Base-by-base conservation (phyloP, 2,888 invertebrate genomes). In the Sesamia inferens region DNA sequence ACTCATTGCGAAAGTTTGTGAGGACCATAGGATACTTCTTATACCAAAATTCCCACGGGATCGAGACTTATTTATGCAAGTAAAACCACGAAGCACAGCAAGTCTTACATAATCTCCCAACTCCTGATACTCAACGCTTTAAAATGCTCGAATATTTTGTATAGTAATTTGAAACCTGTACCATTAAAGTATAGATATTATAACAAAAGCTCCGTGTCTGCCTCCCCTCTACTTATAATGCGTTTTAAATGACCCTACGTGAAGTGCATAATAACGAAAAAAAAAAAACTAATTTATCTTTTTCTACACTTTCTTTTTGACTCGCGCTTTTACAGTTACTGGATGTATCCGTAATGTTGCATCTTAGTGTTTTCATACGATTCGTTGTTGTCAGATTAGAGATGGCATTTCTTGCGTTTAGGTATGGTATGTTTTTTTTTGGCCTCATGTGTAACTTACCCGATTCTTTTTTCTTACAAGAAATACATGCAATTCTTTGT, bases 171-270 rank as follows among this genome's bases (percentile, higher is more conserved):
- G 62, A 80, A 82, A 82, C 71, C 65, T 51, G 57, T 57, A 57
- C 79, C 61, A 82, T 81, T 85, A 81, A 74, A 78, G 74, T 78
- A 64, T 81, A 81, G 86, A 89, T 89, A 89, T 51, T 84, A 85
- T 84, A 76, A 85, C 82, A 88, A 88, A 85, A 67, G 82, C 66
- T 74, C 72, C 77, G 70, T 62, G 64, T 57, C 81, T 75, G 70
- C 68, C 71, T 69, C 71, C 76, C 83, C 70, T 64, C 74, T 31
- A 1, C 64, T 54, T 71, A 68, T 92, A 92, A 92, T 92, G 92
- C 81, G 87, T 91, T 92, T 92, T 90, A 90, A 87, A 92, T 92
- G 89, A 89, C 88, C 82, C 82, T 76, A 76, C 71, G 81, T 70
- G 71, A 77, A 82, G 75, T 85, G 86, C 86, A 84, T 71, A 76